A percentile compares a stretch with the other conserved stretches of the same genome.
Conservation (phyloP, 2,113 vertebrate genomes). For the Phrynosoma platyrhinos region DNA sequence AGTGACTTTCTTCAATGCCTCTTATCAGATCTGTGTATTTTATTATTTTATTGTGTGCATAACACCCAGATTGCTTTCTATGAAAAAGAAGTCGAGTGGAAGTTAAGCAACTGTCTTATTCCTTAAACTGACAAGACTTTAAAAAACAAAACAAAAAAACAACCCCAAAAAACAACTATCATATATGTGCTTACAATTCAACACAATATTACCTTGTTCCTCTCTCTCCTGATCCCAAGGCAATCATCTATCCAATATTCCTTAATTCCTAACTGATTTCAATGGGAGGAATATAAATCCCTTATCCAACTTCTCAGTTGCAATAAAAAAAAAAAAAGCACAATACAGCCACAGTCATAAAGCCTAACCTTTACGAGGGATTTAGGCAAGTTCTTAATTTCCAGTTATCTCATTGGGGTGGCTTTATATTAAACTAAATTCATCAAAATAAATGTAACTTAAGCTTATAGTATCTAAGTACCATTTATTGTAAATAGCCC, state of each 20-base stretch:
- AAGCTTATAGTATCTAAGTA: background rate
- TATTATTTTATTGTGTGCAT: conserved; percentile 56
- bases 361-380: background rate
- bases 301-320: background rate
- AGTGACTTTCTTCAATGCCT: conserved; percentile 52
- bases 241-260: background rate
- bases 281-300: background rate
- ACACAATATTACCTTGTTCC: background rate
- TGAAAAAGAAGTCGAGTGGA: conserved; percentile 64
- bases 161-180: background rate
- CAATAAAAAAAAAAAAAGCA: background rate
- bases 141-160: background rate
- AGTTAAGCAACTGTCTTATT: conserved; percentile 64
- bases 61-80: conserved; percentile 67
- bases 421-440: too few relatives aligned
- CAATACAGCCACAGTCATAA: background rate
- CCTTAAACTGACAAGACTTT: conserved; percentile 27
- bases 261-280: background rate
- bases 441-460: too few relatives aligned
- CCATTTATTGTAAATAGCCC: background rate
- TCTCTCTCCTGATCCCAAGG: background rate
- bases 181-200: too few relatives aligned
- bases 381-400: background rate
- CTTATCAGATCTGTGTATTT: conserved; percentile 64
- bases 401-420: background rate